Evolutionary conservation across 2,113 vertebrate species (phyloP), one percentile per base, ranked within the genome.

Genomic region (Osmerus eperlanus): DNA sequence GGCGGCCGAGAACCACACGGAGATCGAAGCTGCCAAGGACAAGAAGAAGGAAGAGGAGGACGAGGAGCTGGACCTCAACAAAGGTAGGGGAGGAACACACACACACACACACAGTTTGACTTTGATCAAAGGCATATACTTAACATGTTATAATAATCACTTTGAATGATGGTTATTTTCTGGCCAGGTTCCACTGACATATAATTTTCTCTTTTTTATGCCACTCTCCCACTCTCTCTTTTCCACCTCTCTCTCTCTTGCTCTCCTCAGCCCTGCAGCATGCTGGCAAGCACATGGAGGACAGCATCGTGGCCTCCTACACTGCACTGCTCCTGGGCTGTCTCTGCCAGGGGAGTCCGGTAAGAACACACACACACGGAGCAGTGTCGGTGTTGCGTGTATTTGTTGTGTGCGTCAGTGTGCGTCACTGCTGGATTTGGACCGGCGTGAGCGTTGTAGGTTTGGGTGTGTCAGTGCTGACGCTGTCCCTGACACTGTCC

Each of bases 261-360:
- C 3, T 80, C 14, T 58, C 75, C 62, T 32, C 87, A 99, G 97
- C 97, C 84, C 95, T 99, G 89, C 96, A 98, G 79, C 97, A 99
- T 68, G 97, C 97, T 84, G 97, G 97, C 84, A 99, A 98, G 91
- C 96, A 99, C 93, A 99, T 99, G 97, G 97, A 99, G 90, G 97
- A 99, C 85, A 97, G 95, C 88, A 99, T 99, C 2, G 97, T 99
- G 86, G 97, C 97, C 83, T 99, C 97, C 0, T 99, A 99, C 89
- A 99, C 97, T 41, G 97, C 97, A 47, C 85, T 99, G 89, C 95
- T 99, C 81, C 93, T 99, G 78, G 97, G 97, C 75, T 99, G 97
- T 74, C 95, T 99, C 75, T 97, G 97, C 88, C 96, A 98, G 87
- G 96, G 97, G 81, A 98, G 96, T 92, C 91, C 95, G 62, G 97